Conservation (phyloP, 2,797 vertebrate genomes). For the Mionectes olivaceus region DNA sequence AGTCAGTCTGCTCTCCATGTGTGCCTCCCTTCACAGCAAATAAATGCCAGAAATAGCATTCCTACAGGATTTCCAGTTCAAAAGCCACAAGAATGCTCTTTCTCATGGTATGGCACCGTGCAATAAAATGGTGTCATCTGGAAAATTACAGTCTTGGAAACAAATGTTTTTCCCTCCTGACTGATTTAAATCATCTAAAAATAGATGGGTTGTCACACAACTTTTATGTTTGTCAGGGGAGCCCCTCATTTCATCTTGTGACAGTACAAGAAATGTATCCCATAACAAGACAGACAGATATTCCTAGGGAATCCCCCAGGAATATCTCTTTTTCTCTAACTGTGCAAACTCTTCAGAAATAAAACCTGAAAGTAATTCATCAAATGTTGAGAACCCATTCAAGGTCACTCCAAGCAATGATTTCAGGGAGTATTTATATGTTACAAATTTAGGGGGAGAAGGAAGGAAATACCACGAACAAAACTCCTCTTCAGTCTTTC, state of each 20-base stretch:
- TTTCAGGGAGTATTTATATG: slow-evolving; percentile 1
- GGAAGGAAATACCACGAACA: neutral
- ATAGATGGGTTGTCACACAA: slow-evolving; percentile 70
- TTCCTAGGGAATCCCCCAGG: slow-evolving; percentile 40
- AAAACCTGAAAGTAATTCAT: slow-evolving; percentile 1
- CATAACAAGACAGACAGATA: slow-evolving; percentile 26
- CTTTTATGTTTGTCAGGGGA: slow-evolving; percentile 60
- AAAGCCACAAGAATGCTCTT: slow-evolving; percentile 80
- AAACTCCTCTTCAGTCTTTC: neutral
- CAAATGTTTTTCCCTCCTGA: slow-evolving; percentile 61
- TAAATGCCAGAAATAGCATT: slow-evolving; percentile 77
- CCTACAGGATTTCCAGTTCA: slow-evolving; percentile 77
- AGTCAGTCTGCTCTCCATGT: slow-evolving; percentile 69
- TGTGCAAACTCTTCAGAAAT: neutral
- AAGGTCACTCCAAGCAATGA: neutral
- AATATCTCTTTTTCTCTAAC: neutral
- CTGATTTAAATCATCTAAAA: slow-evolving; percentile 76
- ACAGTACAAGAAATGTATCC: slow-evolving; percentile 21
- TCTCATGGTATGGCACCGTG: slow-evolving; percentile 76
- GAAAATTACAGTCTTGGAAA: slow-evolving; percentile 80
- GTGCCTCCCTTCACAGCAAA: slow-evolving; percentile 72
- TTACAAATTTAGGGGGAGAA: neutral
- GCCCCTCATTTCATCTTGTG: slow-evolving; percentile 49
- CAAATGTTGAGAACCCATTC: slow-evolving; percentile 15
- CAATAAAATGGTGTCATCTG: slow-evolving; percentile 79